A percentile compares a stretch with the other conserved stretches of the same genome.
These are phyloP conservation scores for Coelopa frigida DNA, from an alignment of 1,140 invertebrate species.

Conservation along the genomic window DNA sequence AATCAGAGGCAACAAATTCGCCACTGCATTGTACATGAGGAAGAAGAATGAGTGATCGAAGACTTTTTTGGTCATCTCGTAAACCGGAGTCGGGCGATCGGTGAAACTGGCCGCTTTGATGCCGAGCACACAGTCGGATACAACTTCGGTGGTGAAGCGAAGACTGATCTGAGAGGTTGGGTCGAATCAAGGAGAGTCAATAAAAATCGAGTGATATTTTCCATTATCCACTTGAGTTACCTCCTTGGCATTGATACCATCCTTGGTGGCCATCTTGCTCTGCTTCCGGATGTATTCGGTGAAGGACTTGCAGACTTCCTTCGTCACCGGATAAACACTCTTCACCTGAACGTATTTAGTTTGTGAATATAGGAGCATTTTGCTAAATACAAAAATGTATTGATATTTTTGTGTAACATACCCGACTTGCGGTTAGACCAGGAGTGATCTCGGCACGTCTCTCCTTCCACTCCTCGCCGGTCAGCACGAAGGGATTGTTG, in stretches of 20 bases:
- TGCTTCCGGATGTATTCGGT: constrained; percentile 27
- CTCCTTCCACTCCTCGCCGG: constrained; percentile 51
- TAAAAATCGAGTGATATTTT: background rate
- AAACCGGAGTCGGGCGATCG: constrained; percentile 24
- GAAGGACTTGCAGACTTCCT: constrained; percentile 28
- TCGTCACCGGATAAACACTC: constrained; percentile 34
- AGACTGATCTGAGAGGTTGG: constrained; percentile 25
- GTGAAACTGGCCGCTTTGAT: constrained; percentile 42
- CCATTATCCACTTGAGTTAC: constrained; percentile 14
- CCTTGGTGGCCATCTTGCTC: constrained; percentile 10
- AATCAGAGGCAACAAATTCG: constrained; percentile 21
- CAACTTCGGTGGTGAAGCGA: constrained; percentile 47
- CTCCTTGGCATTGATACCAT: constrained; percentile 27
- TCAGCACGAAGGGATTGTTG: constrained; percentile 45
- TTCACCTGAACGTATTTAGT: constrained; percentile 19
- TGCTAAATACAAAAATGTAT: constrained; percentile 4
- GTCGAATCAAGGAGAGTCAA: background rate
- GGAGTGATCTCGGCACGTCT: constrained; percentile 50
- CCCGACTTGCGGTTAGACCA: constrained; percentile 47
- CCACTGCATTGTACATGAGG: constrained; percentile 17
- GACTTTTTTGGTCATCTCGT: constrained; percentile 21
- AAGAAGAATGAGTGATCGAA: constrained; percentile 20
- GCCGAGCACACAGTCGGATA: constrained; percentile 47
- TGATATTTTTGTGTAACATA: constrained; percentile 14
- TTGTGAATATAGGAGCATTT: background rate